Evolutionary conservation across 2,797 vertebrate genomes (phyloP), one percentile per base, ranked within the genome.

Genomic region (Carduelis carduelis): DNA sequence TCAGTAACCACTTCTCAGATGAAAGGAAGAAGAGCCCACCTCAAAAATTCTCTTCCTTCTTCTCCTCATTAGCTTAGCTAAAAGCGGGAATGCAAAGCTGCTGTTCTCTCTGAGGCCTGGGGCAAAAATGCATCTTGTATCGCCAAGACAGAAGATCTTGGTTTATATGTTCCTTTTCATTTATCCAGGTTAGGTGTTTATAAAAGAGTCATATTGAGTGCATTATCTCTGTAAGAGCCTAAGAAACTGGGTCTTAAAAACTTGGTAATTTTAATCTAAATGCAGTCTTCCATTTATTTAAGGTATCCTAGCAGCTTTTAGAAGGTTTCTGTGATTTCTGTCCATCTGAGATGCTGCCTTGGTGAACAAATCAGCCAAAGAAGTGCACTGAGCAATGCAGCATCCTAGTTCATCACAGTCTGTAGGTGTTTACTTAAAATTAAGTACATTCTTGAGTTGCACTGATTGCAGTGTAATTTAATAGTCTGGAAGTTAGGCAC

Each of bases 31-130:
- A 75, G 49, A 96, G 6, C 74, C 44, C 64, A 77, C 81, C 86
- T 74, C 83, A 93, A 80, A 90, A 89, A 93, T 80, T 92, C 81
- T 87, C 93, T 96, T 94, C 64, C 68, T 89, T 70, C 83, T 82
- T 34, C 69, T 95, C 57, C 82, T 93, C 70, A 71, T 92, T 94
- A 94, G 20, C 78, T 79, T 90, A 83, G 87, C 24, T 79, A 57
- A 89, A 90, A 94, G 72, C 0, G 1, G 44, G 84, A 96, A 89
- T 61, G 77, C 71, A 64, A 88, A 93, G 55, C 63, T 76, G 47
- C 63, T 12, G 14, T 84, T 86, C 60, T 82, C 52, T 90, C 77
- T 61, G 59, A 74, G 75, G 75, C 85, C 85, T 87, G 43, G 30
- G 88, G 60, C 83, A 91, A 90, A 83, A 70, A 70, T 71, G 10